Conservation (phyloP, 2,797 vertebrate genomes). For the Typhlichthys eigenmanni region DNA sequence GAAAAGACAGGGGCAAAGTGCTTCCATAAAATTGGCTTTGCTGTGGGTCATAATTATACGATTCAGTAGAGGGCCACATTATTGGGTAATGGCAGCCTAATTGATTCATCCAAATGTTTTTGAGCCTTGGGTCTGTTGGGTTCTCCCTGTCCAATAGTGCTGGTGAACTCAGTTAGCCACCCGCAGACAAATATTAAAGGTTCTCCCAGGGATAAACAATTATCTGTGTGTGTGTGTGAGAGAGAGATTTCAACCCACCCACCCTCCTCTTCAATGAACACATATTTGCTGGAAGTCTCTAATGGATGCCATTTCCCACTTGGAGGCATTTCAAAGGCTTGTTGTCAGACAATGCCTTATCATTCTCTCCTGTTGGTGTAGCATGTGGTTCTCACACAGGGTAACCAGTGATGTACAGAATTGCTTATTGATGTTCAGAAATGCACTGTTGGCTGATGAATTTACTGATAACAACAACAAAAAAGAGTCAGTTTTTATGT, state of each 20-base stretch:
- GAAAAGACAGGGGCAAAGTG: conserved; percentile 63
- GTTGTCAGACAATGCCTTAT: conserved; percentile 65
- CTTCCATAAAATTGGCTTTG: conserved; percentile 70
- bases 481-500: not conserved
- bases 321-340: conserved; percentile 72
- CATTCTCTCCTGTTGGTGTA: conserved; percentile 50
- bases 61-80: conserved; percentile 75
- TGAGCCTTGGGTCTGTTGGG: conserved; percentile 65
- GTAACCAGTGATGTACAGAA: conserved; percentile 21
- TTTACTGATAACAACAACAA: conserved; percentile 13
- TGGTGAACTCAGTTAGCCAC: conserved; percentile 70
- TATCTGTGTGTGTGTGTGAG: conserved; percentile 41
- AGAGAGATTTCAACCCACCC: conserved; percentile 35
- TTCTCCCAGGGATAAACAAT: conserved; percentile 72
- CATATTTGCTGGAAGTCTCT: conserved; percentile 62
- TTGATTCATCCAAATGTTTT: conserved; percentile 81
- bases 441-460: conserved; percentile 25
- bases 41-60: conserved; percentile 81
- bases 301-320: conserved; percentile 69
- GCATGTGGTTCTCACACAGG: conserved; percentile 64
- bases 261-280: conserved; percentile 24
- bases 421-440: too few species aligned
- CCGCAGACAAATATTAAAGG: conserved; percentile 60
- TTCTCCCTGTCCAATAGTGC: conserved; percentile 60
- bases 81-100: conserved; percentile 78